Evolutionary conservation across 2,113 vertebrate species (phyloP).

Genomic region (Coracopsis vasa): DNA sequence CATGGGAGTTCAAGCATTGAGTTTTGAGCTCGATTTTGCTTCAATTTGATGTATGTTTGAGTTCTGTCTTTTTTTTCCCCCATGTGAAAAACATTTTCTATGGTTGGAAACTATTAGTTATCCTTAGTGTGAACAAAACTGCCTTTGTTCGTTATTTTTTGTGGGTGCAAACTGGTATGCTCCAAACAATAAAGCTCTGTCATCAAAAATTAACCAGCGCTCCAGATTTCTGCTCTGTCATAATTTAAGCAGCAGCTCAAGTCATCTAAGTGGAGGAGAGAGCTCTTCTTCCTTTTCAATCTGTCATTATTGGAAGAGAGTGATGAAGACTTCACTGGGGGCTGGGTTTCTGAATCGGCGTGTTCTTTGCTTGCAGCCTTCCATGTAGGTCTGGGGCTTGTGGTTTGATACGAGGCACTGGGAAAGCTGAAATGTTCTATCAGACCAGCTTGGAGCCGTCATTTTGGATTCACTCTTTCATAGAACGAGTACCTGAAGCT

Average conservation of each 20-base stretch:
- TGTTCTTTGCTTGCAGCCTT: not conserved
- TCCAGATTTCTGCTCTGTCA: not conserved
- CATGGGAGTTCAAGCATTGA: slow-evolving; percentile 22
- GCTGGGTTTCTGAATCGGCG: not conserved
- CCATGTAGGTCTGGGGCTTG: not conserved
- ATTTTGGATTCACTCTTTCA: not conserved
- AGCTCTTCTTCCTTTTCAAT: not conserved
- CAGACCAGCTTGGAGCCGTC: not conserved
- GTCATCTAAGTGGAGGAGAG: not conserved
- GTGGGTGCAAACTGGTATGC: slow-evolving; percentile 70
- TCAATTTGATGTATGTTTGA: slow-evolving; percentile 69
- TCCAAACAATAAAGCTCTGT: slow-evolving; percentile 72
- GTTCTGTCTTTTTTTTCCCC: not conserved
- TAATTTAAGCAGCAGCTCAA: not conserved
- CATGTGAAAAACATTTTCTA: slow-evolving; percentile 74
- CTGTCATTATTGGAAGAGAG: not conserved
- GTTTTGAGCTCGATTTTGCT: slow-evolving; percentile 64
- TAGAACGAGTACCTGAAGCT: slow-evolving; percentile 33
- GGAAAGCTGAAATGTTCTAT: not conserved
- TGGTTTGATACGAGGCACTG: not conserved
- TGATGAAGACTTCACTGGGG: not conserved
- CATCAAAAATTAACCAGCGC: slow-evolving; percentile 58
- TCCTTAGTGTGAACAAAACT: slow-evolving; percentile 79
- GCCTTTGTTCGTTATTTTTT: slow-evolving; percentile 74
- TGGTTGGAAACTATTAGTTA: slow-evolving; percentile 79